phyloP scores from a whole-genome alignment of 2,888 invertebrate genomes.

The Meteorus cinctellus region DNA sequence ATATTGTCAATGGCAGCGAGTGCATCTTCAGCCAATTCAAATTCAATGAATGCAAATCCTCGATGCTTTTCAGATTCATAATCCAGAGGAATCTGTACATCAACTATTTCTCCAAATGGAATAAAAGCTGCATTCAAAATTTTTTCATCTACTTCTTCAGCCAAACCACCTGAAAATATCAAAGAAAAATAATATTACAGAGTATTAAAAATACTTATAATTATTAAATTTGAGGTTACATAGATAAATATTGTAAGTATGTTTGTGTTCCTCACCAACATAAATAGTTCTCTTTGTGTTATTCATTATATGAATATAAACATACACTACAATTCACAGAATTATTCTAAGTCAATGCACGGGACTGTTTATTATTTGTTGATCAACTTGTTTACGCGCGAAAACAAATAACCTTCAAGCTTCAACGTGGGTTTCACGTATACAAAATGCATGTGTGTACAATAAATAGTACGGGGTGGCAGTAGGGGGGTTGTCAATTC shows the following conservation, averaged over 20 bases:
- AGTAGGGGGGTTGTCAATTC: too few relatives aligned
- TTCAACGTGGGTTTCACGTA: too few relatives aligned
- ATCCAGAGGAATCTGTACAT: constrained; percentile 97
- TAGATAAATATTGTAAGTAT: background rate
- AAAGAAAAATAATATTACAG: background rate
- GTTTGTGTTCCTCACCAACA: constrained; percentile 75
- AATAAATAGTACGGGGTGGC: too few relatives aligned
- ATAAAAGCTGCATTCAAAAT: constrained; percentile 97
- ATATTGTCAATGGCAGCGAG: constrained; percentile 99
- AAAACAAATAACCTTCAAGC: too few relatives aligned
- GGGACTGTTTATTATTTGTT: too few relatives aligned
- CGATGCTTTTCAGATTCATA: constrained; percentile 98
- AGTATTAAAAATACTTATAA: background rate
- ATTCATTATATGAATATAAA: constrained; percentile 59
- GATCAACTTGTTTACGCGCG: too few relatives aligned
- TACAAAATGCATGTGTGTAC: too few relatives aligned
- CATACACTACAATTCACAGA: too few relatives aligned
- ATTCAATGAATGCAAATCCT: constrained; percentile 99
- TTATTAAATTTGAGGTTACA: constrained; percentile 35
- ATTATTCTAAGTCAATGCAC: too few relatives aligned
- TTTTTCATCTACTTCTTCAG: constrained; percentile 97
- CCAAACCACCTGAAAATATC: constrained; percentile 79
- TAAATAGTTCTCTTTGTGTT: constrained; percentile 89
- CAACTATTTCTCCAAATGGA: constrained; percentile 98
- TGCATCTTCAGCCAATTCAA: constrained; percentile 98